These are phyloP conservation scores for Thinocorus orbignyianus DNA, from an alignment of 2,113 vertebrate genomes.

Conservation along the genomic window DNA sequence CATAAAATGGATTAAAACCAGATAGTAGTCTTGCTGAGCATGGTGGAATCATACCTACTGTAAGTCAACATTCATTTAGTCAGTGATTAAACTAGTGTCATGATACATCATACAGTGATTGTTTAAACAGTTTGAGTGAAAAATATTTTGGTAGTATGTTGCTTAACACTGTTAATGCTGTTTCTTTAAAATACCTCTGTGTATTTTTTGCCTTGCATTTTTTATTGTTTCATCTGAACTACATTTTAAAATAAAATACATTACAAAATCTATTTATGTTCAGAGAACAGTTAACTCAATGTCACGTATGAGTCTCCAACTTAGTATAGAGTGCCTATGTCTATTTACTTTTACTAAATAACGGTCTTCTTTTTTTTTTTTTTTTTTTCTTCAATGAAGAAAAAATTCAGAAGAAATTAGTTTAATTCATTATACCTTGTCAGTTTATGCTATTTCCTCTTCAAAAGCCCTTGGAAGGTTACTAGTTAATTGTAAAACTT, in stretches of 20 bases:
- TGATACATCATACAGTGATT: background rate
- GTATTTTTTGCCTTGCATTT: background rate
- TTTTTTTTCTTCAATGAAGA: background rate
- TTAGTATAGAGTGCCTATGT: background rate
- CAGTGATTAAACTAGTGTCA: slow-evolving; percentile 14
- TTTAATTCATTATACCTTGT: background rate
- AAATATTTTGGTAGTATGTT: background rate
- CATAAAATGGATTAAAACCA: slow-evolving; percentile 15
- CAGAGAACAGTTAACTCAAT: background rate
- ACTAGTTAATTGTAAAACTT: background rate
- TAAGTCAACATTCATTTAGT: slow-evolving; percentile 20
- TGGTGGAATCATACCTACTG: slow-evolving; percentile 7
- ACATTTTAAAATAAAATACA: background rate
- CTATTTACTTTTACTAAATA: background rate
- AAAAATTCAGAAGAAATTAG: background rate
- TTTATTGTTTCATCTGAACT: background rate
- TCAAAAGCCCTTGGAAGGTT: background rate
- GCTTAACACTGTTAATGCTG: background rate
- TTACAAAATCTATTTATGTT: background rate
- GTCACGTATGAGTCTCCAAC: background rate
- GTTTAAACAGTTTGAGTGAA: background rate
- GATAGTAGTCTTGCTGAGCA: background rate
- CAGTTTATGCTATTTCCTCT: background rate
- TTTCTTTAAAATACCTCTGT: background rate
- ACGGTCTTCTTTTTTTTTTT: background rate